These are phyloP conservation scores for Bombus impatiens DNA, from an alignment of 1,140 invertebrate species.

Conservation along the genomic window DNA sequence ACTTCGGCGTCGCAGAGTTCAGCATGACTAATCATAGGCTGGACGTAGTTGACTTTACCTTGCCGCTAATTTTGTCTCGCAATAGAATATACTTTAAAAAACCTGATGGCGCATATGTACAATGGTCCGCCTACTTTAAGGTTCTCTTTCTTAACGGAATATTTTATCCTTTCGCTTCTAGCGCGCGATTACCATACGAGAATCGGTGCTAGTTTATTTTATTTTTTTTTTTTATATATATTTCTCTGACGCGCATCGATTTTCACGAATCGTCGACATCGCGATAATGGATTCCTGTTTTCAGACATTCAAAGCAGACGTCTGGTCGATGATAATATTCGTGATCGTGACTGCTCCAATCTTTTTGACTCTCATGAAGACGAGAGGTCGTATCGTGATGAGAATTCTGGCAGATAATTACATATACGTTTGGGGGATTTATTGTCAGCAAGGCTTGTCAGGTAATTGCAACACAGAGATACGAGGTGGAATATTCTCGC, in stretches of 20 bases:
- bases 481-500: not conserved
- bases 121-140: constrained; percentile 71
- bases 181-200: not conserved
- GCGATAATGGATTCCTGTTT: not conserved
- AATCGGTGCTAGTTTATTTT: not conserved
- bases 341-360: constrained; percentile 55
- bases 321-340: constrained; percentile 62
- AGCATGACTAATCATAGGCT: constrained; percentile 64
- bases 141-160: constrained; percentile 38
- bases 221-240: no score
- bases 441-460: constrained; percentile 68
- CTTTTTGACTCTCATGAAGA: constrained; percentile 65
- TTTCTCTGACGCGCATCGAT: no score
- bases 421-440: constrained; percentile 45
- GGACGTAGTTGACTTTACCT: constrained; percentile 68
- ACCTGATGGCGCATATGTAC: constrained; percentile 30
- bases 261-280: not conserved
- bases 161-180: not conserved
- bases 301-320: constrained; percentile 57
- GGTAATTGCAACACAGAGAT: constrained; percentile 44
- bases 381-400: constrained; percentile 20
- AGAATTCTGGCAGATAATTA: constrained; percentile 20
- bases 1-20: constrained; percentile 69
- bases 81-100: constrained; percentile 65
- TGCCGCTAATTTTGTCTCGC: constrained; percentile 66